Percentiles rank a stretch among this genome's conserved stretches.
Evolutionary conservation across 1,140 invertebrate genomes (phyloP).

Genomic region (Sitobion miscanthi): DNA sequence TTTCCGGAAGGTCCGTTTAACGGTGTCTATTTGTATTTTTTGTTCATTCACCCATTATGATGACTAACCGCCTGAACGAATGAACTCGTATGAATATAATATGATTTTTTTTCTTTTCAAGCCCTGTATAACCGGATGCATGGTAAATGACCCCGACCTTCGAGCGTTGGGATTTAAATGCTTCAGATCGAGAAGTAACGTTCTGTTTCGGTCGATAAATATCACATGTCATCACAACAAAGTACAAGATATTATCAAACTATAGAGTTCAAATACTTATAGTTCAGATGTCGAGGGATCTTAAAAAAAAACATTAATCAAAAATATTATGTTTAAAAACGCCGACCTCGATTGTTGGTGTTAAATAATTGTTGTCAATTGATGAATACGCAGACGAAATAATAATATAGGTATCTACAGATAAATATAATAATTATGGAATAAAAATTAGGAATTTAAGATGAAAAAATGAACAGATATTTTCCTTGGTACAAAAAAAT

Average conservation of each 20-base stretch:
- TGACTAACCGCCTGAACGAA: constrained; percentile 23
- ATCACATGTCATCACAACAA: background rate
- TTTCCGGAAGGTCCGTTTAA: background rate
- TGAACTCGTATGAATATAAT: constrained; percentile 5
- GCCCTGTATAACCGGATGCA: constrained; percentile 25
- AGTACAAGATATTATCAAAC: constrained; percentile 8
- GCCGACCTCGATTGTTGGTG: background rate
- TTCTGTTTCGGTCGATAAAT: constrained; percentile 26
- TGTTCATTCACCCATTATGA: constrained; percentile 5
- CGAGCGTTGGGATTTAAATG: background rate
- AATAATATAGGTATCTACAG: background rate
- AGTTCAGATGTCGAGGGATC: background rate
- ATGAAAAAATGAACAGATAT: background rate
- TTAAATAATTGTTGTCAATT: background rate
- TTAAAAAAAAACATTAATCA: background rate
- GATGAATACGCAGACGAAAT: background rate
- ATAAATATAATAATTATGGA: background rate
- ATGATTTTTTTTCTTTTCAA: background rate
- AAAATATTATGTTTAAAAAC: background rate
- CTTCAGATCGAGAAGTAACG: background rate
- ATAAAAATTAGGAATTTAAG: background rate
- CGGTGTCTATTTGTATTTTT: background rate
- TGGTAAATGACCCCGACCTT: constrained; percentile 49
- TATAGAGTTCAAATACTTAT: background rate
- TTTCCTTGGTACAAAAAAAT: background rate